phyloP scores from a whole-genome alignment of 2,797 vertebrate genomes.

The Myioborus melanocephalus region DNA sequence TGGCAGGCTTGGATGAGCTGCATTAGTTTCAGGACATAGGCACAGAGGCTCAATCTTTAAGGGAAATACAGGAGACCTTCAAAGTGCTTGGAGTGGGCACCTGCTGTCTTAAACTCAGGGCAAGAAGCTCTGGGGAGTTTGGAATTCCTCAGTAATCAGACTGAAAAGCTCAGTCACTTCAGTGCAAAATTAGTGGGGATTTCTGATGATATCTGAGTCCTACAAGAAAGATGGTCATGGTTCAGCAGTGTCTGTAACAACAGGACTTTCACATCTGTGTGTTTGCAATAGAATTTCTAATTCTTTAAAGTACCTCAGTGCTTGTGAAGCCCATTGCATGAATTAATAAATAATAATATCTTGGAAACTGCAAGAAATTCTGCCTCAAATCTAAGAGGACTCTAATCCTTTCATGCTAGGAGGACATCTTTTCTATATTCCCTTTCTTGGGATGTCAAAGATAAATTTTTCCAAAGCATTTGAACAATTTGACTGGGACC shows the following conservation, averaged over 20 bases:
- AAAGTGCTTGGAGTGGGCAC: not conserved
- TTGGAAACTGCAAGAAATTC: conserved; percentile 18
- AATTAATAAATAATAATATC: conserved; percentile 42
- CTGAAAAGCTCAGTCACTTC: not conserved
- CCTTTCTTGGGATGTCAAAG: conserved; percentile 45
- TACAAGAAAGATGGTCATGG: not conserved
- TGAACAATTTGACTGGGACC: conserved; percentile 63
- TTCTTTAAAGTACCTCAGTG: not conserved
- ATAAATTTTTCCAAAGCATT: conserved; percentile 60
- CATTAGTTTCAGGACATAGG: not conserved
- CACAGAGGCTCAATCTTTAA: not conserved
- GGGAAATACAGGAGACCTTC: not conserved
- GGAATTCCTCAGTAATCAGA: not conserved
- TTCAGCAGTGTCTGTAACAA: not conserved
- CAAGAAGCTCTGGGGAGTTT: not conserved
- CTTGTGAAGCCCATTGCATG: not conserved
- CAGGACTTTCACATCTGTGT: not conserved
- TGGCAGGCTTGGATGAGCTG: not conserved
- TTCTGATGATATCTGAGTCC: not conserved
- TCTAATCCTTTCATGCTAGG: not conserved
- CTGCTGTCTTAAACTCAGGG: not conserved
- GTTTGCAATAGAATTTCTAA: conserved; percentile 7
- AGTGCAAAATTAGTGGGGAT: not conserved
- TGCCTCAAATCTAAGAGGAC: not conserved
- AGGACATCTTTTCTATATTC: conserved; percentile 22